Base-by-base conservation (phyloP, 92 coral and sea anemone genomes). In the Isaurus tuberculatus region DNA sequence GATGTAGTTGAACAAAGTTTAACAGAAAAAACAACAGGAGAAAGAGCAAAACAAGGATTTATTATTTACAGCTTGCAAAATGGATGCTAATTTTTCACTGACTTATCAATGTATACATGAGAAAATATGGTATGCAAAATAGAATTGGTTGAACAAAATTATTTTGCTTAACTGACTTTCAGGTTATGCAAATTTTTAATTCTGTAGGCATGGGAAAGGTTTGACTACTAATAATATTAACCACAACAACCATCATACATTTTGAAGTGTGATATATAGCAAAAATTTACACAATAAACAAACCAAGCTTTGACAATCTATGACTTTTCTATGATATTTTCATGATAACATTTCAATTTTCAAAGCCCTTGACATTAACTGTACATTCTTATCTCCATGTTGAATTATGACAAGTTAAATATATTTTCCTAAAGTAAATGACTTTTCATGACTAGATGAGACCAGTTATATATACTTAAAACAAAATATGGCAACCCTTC, bases 341-440 rank as follows among this genome's bases (percentile, higher is more conserved):
- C 5, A 49, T 49, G 57, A 49, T 2, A 49, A 15, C 57, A 49
- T 49, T 49, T 49, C 57, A 49, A 49, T 49, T 49, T 49, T 49
- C 57, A 49, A 49, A 49, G 57, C 57, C 57, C 57, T 49, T 49
- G 57, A 49, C 57, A 14, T 49, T 49, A 49, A 17, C 57, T 49
- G 57, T 17, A 49, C 57, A 49, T 49, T 49, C 57, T 49, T 49
- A 49, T 14, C 17, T 49, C 57, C 57, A 49, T 49, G 57, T 49
- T 49, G 57, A 49, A 49, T 49, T 17, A 49, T 49, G 57, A 49
- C 57, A 49, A 49, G 19, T 17, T 49, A 49, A 49, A 49, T 49
- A 49, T 49, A 15, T 49, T 49, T 49, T 49, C 57, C 57, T 49
- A 49, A 49, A 49, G 57, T 49, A 49, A 49, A 49, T 49, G 57